Conservation (phyloP, 2,888 invertebrate genomes). For the Heterodera filipjevi region DNA sequence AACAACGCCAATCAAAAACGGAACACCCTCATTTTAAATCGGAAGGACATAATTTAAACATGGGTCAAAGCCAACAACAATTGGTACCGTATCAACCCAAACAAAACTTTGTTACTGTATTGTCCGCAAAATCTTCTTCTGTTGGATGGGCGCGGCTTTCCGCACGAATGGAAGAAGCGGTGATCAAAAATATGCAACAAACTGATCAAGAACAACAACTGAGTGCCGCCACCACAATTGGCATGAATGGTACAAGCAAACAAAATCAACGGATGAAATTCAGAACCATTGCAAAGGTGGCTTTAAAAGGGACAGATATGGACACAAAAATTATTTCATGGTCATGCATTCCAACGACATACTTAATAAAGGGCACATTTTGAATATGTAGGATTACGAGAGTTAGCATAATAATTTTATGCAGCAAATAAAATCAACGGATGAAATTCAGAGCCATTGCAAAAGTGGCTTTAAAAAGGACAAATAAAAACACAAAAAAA, state of each 20-base stretch:
- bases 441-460: slow-evolving; percentile 23
- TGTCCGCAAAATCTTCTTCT: not conserved
- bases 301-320: too few relatives aligned
- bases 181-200: not conserved
- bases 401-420: too few relatives aligned
- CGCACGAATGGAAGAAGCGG: not conserved
- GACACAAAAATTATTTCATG: not conserved
- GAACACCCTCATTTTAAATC: not conserved
- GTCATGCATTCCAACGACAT: too few relatives aligned
- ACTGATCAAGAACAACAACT: not conserved
- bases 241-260: not conserved
- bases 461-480: not conserved
- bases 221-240: not conserved
- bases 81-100: not conserved
- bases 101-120: not conserved
- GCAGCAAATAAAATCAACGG: slow-evolving; percentile 4
- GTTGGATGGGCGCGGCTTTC: not conserved
- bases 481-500: not conserved
- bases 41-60: not conserved
- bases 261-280: slow-evolving; percentile 19
- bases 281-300: slow-evolving; percentile 21
- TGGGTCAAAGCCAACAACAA: not conserved
- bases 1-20: not conserved
- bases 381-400: too few relatives aligned
- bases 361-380: too few relatives aligned